These are phyloP conservation scores for Morpho helenor DNA, from an alignment of 2,888 invertebrate genomes.

Conservation along the genomic window DNA sequence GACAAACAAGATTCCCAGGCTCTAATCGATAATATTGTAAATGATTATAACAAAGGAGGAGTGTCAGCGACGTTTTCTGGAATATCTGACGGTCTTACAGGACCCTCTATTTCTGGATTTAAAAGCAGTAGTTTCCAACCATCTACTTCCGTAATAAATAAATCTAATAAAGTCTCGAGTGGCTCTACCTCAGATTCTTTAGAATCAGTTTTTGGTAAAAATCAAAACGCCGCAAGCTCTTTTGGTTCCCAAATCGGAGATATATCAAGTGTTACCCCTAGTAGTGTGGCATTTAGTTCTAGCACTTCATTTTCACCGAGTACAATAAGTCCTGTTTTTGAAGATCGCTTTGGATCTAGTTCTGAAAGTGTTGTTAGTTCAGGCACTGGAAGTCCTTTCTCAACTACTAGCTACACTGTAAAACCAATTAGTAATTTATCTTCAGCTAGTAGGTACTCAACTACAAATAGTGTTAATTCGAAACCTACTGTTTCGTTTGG, in stretches of 20 bases:
- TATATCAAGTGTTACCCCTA: conserved; percentile 26
- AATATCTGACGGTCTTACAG: conserved; percentile 4
- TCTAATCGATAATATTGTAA: conserved; percentile 67
- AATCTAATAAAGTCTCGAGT: conserved; percentile 8
- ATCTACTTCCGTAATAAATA: conserved; percentile 9
- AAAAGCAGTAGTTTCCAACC: conserved; percentile 12
- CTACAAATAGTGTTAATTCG: not conserved
- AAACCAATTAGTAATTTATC: conserved; percentile 9
- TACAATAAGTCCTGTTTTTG: conserved; percentile 4
- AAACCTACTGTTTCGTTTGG: conserved; percentile 6
- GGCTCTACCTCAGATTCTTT: conserved; percentile 11
- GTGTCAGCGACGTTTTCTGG: conserved; percentile 30
- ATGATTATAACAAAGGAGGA: conserved; percentile 52
- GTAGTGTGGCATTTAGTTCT: conserved; percentile 9
- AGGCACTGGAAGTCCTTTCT: conserved; percentile 1
- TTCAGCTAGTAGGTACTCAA: not conserved
- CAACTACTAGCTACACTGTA: not conserved
- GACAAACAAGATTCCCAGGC: conserved; percentile 78
- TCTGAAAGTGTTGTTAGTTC: conserved; percentile 5
- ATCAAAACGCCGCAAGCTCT: conserved; percentile 3
- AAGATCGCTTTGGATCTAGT: conserved; percentile 12
- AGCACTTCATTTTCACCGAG: conserved; percentile 15
- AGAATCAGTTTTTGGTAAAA: conserved; percentile 9
- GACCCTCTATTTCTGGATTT: conserved; percentile 16
- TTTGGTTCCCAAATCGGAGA: conserved; percentile 7